These are phyloP conservation scores for Dolichoris vasculosae DNA, from an alignment of 1,140 invertebrate species.

Conservation along the genomic window DNA sequence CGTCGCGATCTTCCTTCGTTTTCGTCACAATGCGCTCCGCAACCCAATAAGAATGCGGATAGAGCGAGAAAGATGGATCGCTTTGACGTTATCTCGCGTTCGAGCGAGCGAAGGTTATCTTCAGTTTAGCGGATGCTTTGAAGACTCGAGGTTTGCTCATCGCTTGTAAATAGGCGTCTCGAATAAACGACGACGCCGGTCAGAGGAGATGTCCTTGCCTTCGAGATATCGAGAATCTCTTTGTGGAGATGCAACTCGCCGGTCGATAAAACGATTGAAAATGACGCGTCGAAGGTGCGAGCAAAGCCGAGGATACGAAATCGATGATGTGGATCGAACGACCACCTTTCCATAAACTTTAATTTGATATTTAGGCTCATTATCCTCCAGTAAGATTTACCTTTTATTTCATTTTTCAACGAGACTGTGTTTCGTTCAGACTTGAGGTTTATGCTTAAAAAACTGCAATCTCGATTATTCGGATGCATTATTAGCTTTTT, in stretches of 20 bases:
- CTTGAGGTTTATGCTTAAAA: no score
- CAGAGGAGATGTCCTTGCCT: neutral
- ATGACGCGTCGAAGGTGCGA: slow-evolving; percentile 5
- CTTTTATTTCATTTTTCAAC: neutral
- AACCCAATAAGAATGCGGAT: no score
- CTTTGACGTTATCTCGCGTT: slow-evolving; percentile 66
- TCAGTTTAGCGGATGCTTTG: slow-evolving; percentile 66
- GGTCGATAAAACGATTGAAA: slow-evolving; percentile 18
- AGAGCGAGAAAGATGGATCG: neutral
- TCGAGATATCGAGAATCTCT: slow-evolving; percentile 50
- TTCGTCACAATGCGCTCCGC: no score
- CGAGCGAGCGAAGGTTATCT: slow-evolving; percentile 44
- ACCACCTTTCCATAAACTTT: neutral
- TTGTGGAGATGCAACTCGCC: slow-evolving; percentile 52
- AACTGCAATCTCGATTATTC: no score
- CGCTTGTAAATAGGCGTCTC: slow-evolving; percentile 63
- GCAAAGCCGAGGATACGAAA: neutral
- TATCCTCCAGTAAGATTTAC: neutral
- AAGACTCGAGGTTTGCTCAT: slow-evolving; percentile 57
- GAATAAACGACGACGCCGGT: slow-evolving; percentile 66
- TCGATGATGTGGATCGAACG: neutral
- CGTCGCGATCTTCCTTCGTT: no score
- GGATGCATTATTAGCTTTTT: no score
- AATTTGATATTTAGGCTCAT: neutral
- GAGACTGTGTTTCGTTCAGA: no score